Evolutionary conservation across 2,113 vertebrate species (phyloP).

Genomic region (Muntiacus reevesi): DNA sequence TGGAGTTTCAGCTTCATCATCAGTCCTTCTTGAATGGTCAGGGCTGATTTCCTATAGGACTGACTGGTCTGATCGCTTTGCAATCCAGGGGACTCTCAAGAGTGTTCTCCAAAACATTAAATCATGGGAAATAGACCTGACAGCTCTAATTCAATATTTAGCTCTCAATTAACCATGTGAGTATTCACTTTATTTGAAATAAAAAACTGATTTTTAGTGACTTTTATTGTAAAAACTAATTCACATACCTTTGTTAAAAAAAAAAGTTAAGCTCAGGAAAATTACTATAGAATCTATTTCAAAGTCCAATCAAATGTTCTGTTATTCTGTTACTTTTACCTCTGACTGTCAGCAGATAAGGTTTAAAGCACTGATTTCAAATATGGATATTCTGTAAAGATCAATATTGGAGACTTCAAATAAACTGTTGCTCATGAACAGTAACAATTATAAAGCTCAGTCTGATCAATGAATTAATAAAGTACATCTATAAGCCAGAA

Average conservation of each 20-base stretch:
- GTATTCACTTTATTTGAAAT: slow-evolving; percentile 24
- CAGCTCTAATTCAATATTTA: neutral
- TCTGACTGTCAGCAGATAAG: neutral
- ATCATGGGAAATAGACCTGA: neutral
- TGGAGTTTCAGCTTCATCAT: neutral
- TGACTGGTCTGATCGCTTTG: neutral
- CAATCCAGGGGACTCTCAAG: neutral
- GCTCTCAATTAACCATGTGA: neutral
- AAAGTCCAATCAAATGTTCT: neutral
- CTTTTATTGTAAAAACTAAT: neutral
- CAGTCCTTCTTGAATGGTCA: neutral
- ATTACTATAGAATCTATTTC: neutral
- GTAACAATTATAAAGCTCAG: slow-evolving; percentile 3
- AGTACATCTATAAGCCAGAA: neutral
- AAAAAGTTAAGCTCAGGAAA: neutral
- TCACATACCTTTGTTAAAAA: neutral
- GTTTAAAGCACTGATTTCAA: neutral
- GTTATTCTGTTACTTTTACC: slow-evolving; percentile 10
- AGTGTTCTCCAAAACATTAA: neutral
- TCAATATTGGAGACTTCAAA: neutral
- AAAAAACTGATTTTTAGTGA: neutral
- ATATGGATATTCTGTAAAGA: neutral
- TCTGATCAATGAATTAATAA: neutral
- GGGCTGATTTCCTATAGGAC: neutral
- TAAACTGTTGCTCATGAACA: neutral